These are phyloP conservation scores for Prunella strophiata DNA, from an alignment of 2,797 vertebrate genomes.

Conservation along the genomic window DNA sequence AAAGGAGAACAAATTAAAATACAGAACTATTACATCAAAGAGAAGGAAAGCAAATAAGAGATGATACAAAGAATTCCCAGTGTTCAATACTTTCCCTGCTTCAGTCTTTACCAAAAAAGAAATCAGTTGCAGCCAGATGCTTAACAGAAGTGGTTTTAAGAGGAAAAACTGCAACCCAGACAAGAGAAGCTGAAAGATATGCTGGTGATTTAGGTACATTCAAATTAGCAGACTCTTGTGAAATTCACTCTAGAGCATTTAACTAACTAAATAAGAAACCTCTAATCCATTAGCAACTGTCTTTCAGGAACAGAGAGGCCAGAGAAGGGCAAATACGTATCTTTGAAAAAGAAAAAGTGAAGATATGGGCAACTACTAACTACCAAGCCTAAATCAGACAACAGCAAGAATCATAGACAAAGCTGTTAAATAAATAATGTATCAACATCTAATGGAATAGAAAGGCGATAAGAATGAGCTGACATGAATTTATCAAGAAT, in stretches of 20 bases:
- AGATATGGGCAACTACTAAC: neutral
- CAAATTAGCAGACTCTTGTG: neutral
- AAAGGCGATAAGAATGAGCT: neutral
- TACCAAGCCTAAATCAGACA: neutral
- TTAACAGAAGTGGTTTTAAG: neutral
- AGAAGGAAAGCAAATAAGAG: neutral
- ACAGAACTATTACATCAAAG: neutral
- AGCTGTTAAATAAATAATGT: slow-evolving; percentile 7
- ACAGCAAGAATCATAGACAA: neutral
- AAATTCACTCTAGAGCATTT: neutral
- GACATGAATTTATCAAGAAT: neutral
- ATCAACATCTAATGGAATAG: neutral
- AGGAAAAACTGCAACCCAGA: neutral
- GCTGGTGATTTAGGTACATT: neutral
- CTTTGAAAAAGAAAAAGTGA: neutral
- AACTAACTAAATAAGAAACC: neutral
- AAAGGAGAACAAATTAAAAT: neutral
- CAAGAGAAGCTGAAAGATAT: neutral
- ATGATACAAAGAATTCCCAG: neutral
- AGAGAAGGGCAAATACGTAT: neutral
- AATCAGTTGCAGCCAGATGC: neutral
- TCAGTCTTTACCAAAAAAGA: neutral
- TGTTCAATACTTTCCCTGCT: neutral
- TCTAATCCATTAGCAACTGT: neutral
- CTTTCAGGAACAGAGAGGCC: neutral